Base-by-base conservation (phyloP, 2,113 vertebrate species). In the Dromas ardeola region DNA sequence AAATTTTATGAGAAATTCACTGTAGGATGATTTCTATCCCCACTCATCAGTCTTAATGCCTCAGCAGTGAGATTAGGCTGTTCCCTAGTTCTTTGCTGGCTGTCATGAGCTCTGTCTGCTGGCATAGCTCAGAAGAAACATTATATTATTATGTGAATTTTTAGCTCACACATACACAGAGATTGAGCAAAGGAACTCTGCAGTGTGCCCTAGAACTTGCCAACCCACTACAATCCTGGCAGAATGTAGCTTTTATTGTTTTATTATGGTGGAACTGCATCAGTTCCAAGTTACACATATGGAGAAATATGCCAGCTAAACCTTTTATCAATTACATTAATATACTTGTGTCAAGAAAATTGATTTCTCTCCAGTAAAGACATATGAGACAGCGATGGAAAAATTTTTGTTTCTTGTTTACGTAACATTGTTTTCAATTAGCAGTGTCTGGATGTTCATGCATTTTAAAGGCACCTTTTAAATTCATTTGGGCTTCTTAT, bases 351-450 rank as follows among this genome's bases (percentile, higher is more conserved):
- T 97, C 96, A 97, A 86, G 76, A 91, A 97, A 96, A 98, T 91
- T 83, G 88, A 96, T 97, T 98, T 97, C 65, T 97, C 92, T 86
- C 74, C 97, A 77, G 63, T 92, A 94, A 96, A 96, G 83, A 95
- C 56, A 85, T 82, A 91, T 61, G 71, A 97, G 92, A 84, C 67
- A 95, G 70, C 97, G 93, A 70, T 97, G 83, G 85, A 96, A 81
- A 91, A 47, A 19, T 93, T 97, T 96, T 96, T 96, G 93, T 96
- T 97, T 94, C 83, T 96, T 95, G 58, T 97, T 97, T 97, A 93
- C 88, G 67, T 93, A 96, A 95, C 74, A 93, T 94, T 97, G 94
- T 95, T 96, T 98, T 97, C 93, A 98, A 95, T 98, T 98, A 98
- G 71, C 83, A 95, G 38, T 27, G 78, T 97, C 97, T 97, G 98